A percentile compares a stretch with the other conserved stretches of the same genome.
These are phyloP conservation scores for Henicopernis longicauda DNA, from an alignment of 2,113 vertebrate species.

Conservation along the genomic window DNA sequence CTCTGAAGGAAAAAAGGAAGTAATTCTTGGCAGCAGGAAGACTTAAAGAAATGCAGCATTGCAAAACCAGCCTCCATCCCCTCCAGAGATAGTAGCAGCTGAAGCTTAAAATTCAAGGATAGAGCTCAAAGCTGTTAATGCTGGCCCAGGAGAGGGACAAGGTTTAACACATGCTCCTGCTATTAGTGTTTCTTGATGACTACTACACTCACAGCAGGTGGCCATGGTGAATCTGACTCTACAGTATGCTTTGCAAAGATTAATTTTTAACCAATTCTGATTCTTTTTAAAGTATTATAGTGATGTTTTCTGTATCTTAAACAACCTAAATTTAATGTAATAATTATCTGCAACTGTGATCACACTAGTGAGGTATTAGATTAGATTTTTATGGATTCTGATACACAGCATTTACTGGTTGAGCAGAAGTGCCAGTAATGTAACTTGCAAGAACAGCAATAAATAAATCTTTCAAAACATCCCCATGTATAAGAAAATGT, in stretches of 20 bases:
- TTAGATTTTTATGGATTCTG: conserved; percentile 10
- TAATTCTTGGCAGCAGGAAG: too few species aligned
- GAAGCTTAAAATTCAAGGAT: not conserved
- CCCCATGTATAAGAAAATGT: not conserved
- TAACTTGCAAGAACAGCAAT: not conserved
- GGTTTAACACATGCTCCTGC: not conserved
- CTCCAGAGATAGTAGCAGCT: not conserved
- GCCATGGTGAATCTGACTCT: not conserved
- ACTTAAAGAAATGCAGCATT: too few species aligned
- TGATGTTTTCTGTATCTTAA: not conserved
- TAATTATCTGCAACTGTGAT: not conserved
- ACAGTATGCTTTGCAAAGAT: not conserved
- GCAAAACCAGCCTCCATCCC: too few species aligned
- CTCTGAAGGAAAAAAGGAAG: too few species aligned
- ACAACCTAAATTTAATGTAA: too few species aligned
- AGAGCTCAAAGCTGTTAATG: not conserved
- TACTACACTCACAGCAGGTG: not conserved
- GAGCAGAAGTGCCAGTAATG: not conserved
- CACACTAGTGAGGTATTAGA: not conserved
- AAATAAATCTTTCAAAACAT: not conserved
- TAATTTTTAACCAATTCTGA: not conserved
- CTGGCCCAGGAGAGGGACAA: not conserved
- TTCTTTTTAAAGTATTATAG: not conserved
- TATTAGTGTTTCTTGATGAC: not conserved
- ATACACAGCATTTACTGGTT: not conserved